Percentiles rank a stretch among this genome's conserved stretches.
Evolutionary conservation across 1,140 invertebrate species (phyloP).

Genomic region (Ceratina calcarata): DNA sequence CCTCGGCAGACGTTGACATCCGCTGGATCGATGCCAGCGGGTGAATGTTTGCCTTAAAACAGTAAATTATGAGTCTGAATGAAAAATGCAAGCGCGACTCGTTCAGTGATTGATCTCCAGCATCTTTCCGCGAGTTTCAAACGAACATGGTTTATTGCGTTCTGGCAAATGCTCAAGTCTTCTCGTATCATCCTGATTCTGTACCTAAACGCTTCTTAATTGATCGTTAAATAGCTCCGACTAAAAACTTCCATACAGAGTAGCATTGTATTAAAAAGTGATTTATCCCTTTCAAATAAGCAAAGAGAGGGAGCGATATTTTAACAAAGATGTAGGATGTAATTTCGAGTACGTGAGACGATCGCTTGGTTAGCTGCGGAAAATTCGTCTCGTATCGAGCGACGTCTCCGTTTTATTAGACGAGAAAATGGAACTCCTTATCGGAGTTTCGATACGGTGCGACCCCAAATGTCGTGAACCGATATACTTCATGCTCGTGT

Average conservation of each 20-base stretch:
- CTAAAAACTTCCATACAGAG: background rate
- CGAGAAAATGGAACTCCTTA: conserved; percentile 1
- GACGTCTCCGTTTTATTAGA: background rate
- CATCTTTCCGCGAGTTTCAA: background rate
- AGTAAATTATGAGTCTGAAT: background rate
- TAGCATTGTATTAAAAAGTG: background rate
- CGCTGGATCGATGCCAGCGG: background rate
- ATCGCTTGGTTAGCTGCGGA: too few species aligned
- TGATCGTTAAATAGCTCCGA: background rate
- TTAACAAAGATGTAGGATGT: too few species aligned
- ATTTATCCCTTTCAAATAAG: background rate
- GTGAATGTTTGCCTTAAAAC: background rate
- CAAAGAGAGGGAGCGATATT: too few species aligned
- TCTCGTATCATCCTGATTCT: background rate
- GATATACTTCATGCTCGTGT: background rate
- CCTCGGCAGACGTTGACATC: background rate
- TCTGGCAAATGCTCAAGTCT: background rate
- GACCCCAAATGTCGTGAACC: background rate
- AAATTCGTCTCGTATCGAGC: background rate
- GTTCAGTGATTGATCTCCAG: background rate
- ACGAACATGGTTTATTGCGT: conserved; percentile 1
- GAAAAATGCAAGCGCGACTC: background rate
- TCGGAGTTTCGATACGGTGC: background rate
- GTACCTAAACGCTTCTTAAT: background rate
- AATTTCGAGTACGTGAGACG: too few species aligned